A percentile compares a stretch with the other conserved stretches of the same genome.
These are phyloP conservation scores for Sorex araneus DNA, from an alignment of 2,113 vertebrate species.

Conservation along the genomic window DNA sequence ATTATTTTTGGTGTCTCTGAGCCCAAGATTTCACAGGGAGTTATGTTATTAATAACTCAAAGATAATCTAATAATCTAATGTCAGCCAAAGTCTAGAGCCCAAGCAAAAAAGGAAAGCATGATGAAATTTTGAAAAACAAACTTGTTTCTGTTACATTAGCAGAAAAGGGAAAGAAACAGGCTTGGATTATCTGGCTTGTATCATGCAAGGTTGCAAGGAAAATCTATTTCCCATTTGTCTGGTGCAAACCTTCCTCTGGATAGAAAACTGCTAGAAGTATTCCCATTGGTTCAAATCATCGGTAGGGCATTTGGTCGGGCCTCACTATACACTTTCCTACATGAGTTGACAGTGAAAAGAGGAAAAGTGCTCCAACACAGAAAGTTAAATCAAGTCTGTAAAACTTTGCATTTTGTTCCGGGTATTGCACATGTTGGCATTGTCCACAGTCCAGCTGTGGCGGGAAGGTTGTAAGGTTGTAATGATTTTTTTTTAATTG, in stretches of 20 bases:
- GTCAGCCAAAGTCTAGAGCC: neutral
- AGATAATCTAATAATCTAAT: neutral
- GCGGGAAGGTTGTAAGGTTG: conserved; percentile 32
- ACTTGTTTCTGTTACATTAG: neutral
- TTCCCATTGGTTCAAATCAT: neutral
- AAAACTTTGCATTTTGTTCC: conserved; percentile 34
- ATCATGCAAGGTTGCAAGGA: neutral
- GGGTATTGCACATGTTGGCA: neutral
- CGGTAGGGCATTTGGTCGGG: neutral
- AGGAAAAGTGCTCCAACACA: neutral
- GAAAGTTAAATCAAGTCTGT: conserved; percentile 25
- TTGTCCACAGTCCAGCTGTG: neutral
- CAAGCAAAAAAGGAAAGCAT: neutral
- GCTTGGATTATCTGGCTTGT: neutral
- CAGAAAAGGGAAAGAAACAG: neutral
- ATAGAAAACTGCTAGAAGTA: neutral
- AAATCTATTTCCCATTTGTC: neutral
- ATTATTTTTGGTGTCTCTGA: conserved; percentile 27
- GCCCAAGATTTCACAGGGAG: neutral
- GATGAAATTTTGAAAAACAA: neutral
- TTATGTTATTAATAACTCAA: neutral
- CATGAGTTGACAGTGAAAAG: neutral
- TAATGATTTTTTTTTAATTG: conserved; percentile 52
- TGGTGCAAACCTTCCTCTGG: neutral
- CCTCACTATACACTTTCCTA: neutral